These are phyloP conservation scores for Drosophila meridiana DNA, from an alignment of 2,888 invertebrate genomes.

Conservation along the genomic window DNA sequence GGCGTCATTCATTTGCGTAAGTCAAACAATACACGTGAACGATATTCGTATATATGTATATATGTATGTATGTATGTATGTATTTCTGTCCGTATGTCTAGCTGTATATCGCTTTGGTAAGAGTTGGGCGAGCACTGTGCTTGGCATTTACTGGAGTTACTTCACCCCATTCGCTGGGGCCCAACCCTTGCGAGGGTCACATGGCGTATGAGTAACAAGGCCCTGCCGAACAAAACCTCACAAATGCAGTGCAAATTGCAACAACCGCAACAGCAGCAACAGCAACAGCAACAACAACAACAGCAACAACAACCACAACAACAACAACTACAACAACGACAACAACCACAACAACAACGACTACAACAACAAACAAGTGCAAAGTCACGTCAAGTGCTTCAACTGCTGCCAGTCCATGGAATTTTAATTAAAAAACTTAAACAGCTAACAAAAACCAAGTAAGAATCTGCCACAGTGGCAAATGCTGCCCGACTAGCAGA, in stretches of 20 bases:
- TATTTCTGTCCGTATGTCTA: background rate
- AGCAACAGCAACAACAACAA: background rate
- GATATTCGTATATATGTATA: constrained; percentile 7
- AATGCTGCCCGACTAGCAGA: background rate
- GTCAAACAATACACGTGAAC: constrained; percentile 8
- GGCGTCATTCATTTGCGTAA: too few relatives aligned
- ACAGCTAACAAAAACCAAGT: constrained; percentile 15
- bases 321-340: too few relatives aligned
- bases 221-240: constrained; percentile 49
- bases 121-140: background rate
- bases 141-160: constrained; percentile 10
- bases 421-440: constrained; percentile 62
- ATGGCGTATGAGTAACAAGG: constrained; percentile 16
- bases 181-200: constrained; percentile 13
- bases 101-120: background rate
- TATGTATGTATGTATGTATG: too few relatives aligned
- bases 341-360: background rate
- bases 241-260: constrained; percentile 54
- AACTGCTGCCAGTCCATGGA: constrained; percentile 50
- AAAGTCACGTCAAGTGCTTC: constrained; percentile 55
- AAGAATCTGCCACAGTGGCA: background rate
- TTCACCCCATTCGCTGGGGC: background rate
- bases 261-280: constrained; percentile 20
- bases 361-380: constrained; percentile 35
- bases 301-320: constrained; percentile 2